Evolutionary conservation across 2,888 invertebrate genomes (phyloP).

Genomic region (Synanthedon vespiformis): DNA sequence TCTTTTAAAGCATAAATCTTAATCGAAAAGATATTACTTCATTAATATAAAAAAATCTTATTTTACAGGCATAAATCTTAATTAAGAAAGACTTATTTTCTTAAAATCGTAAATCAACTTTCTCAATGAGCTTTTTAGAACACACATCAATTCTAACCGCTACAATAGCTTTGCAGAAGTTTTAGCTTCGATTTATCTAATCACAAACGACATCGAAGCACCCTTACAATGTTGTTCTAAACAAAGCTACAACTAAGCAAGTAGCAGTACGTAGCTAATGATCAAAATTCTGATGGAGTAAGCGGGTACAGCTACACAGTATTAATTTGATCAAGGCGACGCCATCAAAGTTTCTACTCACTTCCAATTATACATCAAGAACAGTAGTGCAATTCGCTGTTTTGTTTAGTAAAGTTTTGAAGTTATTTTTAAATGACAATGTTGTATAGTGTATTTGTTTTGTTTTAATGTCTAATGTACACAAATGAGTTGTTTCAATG

Average conservation of each 20-base stretch:
- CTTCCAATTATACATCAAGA: not conserved
- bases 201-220: constrained; percentile 8
- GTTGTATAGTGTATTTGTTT: no score
- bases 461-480: no score
- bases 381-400: no score
- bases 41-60: no score
- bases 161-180: not conserved
- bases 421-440: no score
- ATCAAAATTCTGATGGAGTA: constrained; percentile 33
- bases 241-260: constrained; percentile 12
- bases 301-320: constrained; percentile 20
- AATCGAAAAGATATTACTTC: no score
- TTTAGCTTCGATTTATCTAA: not conserved
- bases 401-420: no score
- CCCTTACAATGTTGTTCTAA: constrained; percentile 5
- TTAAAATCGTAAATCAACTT: no score
- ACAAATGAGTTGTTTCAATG: no score
- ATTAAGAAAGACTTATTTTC: no score
- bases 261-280: constrained; percentile 19
- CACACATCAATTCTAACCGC: not conserved
- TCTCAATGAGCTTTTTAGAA: not conserved
- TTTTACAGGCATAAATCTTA: no score
- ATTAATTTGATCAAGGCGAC: constrained; percentile 44
- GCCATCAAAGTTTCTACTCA: constrained; percentile 28
- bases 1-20: no score